phyloP scores from a whole-genome alignment of 1,140 invertebrate species.

The Drosophila grimshawi region DNA sequence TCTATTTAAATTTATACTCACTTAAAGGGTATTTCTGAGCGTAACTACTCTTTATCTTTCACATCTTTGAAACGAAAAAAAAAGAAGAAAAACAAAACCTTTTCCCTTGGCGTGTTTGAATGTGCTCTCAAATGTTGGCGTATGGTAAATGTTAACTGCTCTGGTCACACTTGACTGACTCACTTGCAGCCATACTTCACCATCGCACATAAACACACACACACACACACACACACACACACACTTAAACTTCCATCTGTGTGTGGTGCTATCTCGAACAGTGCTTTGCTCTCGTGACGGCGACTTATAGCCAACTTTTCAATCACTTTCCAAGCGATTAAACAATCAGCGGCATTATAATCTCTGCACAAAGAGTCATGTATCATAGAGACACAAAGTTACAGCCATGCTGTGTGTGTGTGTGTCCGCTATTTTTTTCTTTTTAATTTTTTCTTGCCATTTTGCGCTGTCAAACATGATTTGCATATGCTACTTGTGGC shows the following conservation, averaged over 20 bases:
- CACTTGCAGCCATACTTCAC: slow-evolving; percentile 20
- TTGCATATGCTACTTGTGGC: slow-evolving; percentile 69
- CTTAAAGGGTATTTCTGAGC: not conserved
- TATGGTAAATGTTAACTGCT: slow-evolving; percentile 16
- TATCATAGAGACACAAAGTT: slow-evolving; percentile 63
- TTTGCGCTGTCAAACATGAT: slow-evolving; percentile 76
- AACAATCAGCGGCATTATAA: slow-evolving; percentile 81
- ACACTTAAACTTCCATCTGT: not conserved
- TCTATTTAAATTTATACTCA: not conserved
- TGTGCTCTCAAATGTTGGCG: slow-evolving; percentile 1
- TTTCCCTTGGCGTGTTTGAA: not conserved
- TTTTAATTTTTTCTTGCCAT: slow-evolving; percentile 43
- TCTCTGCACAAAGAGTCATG: slow-evolving; percentile 72
- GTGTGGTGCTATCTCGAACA: slow-evolving; percentile 8
- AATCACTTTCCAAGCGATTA: slow-evolving; percentile 80
- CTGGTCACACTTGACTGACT: slow-evolving; percentile 38
- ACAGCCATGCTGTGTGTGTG: slow-evolving; percentile 15
- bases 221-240: not conserved
- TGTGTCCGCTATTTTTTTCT: slow-evolving; percentile 21
- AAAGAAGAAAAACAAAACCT: not conserved
- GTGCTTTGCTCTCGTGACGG: slow-evolving; percentile 1
- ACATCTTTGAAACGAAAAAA: too few species aligned
- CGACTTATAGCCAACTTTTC: slow-evolving; percentile 73
- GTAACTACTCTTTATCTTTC: too few species aligned
- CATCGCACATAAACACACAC: not conserved